These are phyloP conservation scores for Scaptomyza reducta DNA, from an alignment of 2,888 invertebrate species.

Conservation along the genomic window DNA sequence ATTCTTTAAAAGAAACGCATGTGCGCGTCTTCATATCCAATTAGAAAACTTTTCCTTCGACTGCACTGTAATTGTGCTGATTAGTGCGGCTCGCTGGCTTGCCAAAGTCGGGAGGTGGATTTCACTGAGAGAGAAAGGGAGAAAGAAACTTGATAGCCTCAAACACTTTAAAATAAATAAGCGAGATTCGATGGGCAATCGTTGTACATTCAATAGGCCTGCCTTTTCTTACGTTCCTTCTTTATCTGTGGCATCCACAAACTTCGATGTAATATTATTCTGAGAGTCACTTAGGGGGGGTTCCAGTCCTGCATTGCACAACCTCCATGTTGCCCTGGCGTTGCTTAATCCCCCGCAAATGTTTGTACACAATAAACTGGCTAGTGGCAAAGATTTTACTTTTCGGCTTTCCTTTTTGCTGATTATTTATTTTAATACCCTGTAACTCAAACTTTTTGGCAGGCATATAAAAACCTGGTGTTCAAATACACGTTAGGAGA, in stretches of 20 bases:
- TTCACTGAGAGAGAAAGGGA: constrained; percentile 4
- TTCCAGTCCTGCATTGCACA: constrained; percentile 3
- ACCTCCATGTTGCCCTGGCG: not conserved
- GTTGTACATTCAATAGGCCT: constrained; percentile 53
- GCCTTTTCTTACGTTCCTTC: constrained; percentile 12
- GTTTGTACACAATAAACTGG: constrained; percentile 76
- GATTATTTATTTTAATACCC: constrained; percentile 65
- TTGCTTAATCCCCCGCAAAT: constrained; percentile 51
- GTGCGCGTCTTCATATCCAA: constrained; percentile 80
- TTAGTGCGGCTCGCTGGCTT: constrained; percentile 76
- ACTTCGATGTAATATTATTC: constrained; percentile 70
- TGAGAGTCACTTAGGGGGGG: constrained; percentile 53
- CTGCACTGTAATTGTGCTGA: constrained; percentile 77
- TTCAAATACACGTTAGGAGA: not conserved
- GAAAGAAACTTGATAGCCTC: not conserved
- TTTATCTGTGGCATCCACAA: constrained; percentile 50
- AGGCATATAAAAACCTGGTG: constrained; percentile 21
- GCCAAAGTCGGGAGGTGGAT: constrained; percentile 27
- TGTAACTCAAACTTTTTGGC: constrained; percentile 16
- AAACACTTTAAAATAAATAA: constrained; percentile 59
- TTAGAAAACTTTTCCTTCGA: constrained; percentile 76
- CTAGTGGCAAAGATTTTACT: constrained; percentile 71
- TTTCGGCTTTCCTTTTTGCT: constrained; percentile 69
- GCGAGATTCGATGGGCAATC: constrained; percentile 57
- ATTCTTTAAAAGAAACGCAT: constrained; percentile 76